Evolutionary conservation across 1,140 invertebrate species (phyloP), one percentile per base, ranked within the genome.

Genomic region (Pteromalus puparum): DNA sequence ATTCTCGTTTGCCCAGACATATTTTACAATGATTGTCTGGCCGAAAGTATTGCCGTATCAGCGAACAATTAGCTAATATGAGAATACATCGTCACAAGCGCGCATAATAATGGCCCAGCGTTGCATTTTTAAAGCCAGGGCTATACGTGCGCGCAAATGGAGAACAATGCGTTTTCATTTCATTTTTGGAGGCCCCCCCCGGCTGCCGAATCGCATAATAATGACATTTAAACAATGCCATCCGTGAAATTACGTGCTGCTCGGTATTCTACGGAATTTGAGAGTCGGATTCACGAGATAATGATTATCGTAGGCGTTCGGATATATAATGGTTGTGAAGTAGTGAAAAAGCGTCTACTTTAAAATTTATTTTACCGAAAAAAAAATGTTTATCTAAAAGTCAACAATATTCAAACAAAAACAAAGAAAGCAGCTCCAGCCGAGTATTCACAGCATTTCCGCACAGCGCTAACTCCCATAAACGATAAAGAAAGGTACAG

Each of bases 191-290:
- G 26, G 2, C 53, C 53, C 24, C 15, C 28, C 24, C 15, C 28
- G n/a, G 3, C 28, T 24, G 9, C 28, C 74, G 78, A 77, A 84
- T 87, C 84, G 87, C 85, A 87, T 87, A 88, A 89, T 89, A 89
- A 89, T 86, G 82, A 86, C 78, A 81, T 86, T 85, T 81, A 87
- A 88, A 87, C 88, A 88, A 88, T 87, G 83, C 85, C 85, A 38
- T 73, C 70, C 84, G 70, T 4, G 65, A 68, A 68, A 68, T 68
- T 68, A 68, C 65, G 65, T 26, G n/a, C 65, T 5, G 12, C 4
- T 26, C 21, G n/a, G 18, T 68, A 67, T 67, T 67, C 65, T 67
- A 15, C 65, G 21, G 9, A 67, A 67, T 68, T 2, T 1, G n/a
- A 68, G 21, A 68, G 26, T 68, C 65, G 21, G 24, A 24, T 68